phyloP scores from a whole-genome alignment of 2,888 invertebrate species.

The Cacoxenus indagator region DNA sequence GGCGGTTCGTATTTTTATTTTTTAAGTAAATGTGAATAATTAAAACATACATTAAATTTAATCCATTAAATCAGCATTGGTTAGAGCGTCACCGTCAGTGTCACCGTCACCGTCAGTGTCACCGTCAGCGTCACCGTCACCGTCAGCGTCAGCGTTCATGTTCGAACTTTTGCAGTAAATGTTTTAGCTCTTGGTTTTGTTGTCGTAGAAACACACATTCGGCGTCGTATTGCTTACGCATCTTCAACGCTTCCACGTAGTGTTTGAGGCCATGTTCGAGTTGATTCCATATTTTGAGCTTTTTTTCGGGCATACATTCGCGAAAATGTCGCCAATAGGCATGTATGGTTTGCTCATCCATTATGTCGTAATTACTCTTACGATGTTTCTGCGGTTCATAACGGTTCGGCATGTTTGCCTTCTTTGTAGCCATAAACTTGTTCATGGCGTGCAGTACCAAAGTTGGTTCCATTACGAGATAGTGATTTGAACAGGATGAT shows the following conservation, averaged over 20 bases:
- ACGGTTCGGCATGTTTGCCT: conserved; percentile 42
- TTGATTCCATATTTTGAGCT: conserved; percentile 78
- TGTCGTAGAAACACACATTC: conserved; percentile 77
- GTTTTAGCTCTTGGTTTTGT: conserved; percentile 79
- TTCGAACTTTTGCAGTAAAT: conserved; percentile 75
- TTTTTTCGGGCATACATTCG: conserved; percentile 75
- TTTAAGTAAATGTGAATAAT: background rate
- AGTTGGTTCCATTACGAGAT: conserved; percentile 77
- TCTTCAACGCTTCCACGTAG: conserved; percentile 70
- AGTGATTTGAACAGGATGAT: conserved; percentile 75
- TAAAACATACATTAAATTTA: too few relatives aligned
- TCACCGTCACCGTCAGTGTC: background rate
- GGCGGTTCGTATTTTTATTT: background rate
- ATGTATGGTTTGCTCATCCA: conserved; percentile 73
- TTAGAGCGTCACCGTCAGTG: too few relatives aligned
- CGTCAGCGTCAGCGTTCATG: conserved; percentile 31
- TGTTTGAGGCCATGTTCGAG: conserved; percentile 69
- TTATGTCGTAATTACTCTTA: conserved; percentile 42
- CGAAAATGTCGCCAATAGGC: conserved; percentile 79
- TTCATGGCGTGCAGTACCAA: conserved; percentile 74
- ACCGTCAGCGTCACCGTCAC: background rate
- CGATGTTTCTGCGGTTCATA: background rate
- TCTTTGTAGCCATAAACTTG: conserved; percentile 42
- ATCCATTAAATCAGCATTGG: too few relatives aligned
- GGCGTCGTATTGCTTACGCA: conserved; percentile 77